Evolutionary conservation across 2,888 invertebrate genomes (phyloP).

Genomic region (Zele albiditarsus): DNA sequence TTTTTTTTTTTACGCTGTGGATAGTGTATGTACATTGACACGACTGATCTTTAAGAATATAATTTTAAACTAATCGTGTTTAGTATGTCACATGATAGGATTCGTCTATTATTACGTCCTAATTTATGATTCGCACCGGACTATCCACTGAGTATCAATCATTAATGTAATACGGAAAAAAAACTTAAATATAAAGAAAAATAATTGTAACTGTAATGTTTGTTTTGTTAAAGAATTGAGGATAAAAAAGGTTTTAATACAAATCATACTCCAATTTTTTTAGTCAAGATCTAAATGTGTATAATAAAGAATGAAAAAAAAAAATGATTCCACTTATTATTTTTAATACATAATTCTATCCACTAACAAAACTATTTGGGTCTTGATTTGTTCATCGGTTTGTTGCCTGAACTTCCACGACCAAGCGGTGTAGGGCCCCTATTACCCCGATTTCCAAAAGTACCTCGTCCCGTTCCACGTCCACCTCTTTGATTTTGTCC

Average conservation of each 20-base stretch:
- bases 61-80: constrained; percentile 14
- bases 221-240: neutral
- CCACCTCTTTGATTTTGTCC: constrained; percentile 78
- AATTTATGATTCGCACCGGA: neutral
- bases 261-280: neutral
- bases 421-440: constrained; percentile 76
- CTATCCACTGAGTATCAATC: constrained; percentile 3
- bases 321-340: neutral
- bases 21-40: neutral
- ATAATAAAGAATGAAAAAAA: neutral
- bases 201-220: neutral
- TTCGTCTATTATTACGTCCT: neutral
- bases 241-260: neutral
- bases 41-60: neutral
- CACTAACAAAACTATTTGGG: constrained; percentile 56
- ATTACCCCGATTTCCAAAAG: constrained; percentile 77
- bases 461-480: constrained; percentile 77
- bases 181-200: neutral
- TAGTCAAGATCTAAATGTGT: neutral
- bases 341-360: constrained; percentile 1
- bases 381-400: constrained; percentile 63
- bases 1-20: constrained; percentile 3
- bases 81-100: neutral
- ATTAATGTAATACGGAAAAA: neutral
- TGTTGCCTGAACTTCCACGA: constrained; percentile 71